Base-by-base conservation (phyloP, 2,888 invertebrate species). In the Trichogramma dendrolimi region DNA sequence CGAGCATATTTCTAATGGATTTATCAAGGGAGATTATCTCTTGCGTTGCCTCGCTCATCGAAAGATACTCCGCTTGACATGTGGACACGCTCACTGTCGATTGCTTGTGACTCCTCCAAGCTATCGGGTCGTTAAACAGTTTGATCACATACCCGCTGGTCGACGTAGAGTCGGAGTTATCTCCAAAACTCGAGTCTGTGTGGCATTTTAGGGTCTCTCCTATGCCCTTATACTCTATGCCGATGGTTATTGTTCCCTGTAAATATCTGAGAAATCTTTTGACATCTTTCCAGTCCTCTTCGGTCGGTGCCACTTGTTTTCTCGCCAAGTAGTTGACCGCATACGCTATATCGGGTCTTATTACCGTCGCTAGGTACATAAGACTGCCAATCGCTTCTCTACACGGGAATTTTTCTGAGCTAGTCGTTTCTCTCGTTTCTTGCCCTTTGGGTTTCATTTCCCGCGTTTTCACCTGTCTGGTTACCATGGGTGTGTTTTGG, bases 301-400 rank as follows among this genome's bases (percentile, higher is more conserved):
- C 52, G 5, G 50, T 62, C 10, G 55, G 53, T 48, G 61, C 63
- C 2, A 62, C 51, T 44, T 65, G 65, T 38, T 68, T 65, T 64
- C 67, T 61, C 41, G 63, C 61, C 50, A 62, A 47, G n/a, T 63
- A 59, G 47, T 65, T 67, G 4, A 64, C 60, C 4, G 63, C 38
- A 14, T 62, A 64, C 46, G 47, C 44, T 3, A 50, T 54, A 43
- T 62, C 61, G 44, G 57, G 60, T 43, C 55, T 47, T 1, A 60
- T 58, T 6, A 61, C 55, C 4, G 51, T 58, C 4, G 68, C 66
- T 14, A 69, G 47, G 62, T 69, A 70, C 51, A 68, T 42, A 27
- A 51, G 10, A 10, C 46, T 58, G 10, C 57, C 53, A 41, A 46
- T 51, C 40, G 14, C 59, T 61, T 60, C 53, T 53, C 46, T 11